A percentile compares a stretch with the other conserved stretches of the same genome.
Conservation (phyloP, 2,113 vertebrate genomes). For the Sterna hirundo region DNA sequence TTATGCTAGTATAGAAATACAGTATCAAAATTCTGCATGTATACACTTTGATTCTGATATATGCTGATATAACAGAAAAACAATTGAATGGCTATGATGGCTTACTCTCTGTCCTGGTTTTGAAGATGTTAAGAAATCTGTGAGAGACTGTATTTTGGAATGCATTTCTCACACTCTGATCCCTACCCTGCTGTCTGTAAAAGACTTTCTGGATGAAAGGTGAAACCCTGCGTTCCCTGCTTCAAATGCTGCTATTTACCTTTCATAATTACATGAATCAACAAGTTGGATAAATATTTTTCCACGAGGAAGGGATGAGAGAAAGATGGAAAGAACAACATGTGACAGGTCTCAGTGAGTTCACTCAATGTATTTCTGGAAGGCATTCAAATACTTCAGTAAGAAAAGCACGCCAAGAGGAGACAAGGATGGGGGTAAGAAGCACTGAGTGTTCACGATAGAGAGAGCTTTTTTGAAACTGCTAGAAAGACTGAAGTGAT, state of each 20-base stretch:
- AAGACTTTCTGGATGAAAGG: neutral
- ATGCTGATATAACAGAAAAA: neutral
- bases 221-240: neutral
- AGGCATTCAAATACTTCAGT: neutral
- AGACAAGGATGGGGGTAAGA: neutral
- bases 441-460: neutral
- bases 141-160: neutral
- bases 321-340: neutral
- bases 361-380: neutral
- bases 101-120: neutral
- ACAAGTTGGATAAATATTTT: slow-evolving; percentile 10
- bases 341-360: neutral
- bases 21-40: neutral
- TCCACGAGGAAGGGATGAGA: neutral
- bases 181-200: neutral
- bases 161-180: neutral
- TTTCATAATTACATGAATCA: neutral
- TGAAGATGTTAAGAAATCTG: neutral
- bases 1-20: neutral
- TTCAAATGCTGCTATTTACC: neutral
- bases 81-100: neutral
- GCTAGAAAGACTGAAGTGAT: neutral
- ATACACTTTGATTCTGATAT: neutral
- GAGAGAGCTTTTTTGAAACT: neutral
- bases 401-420: neutral